phyloP scores from a whole-genome alignment of 2,888 invertebrate species.

The Gisinianus flammeolus region DNA sequence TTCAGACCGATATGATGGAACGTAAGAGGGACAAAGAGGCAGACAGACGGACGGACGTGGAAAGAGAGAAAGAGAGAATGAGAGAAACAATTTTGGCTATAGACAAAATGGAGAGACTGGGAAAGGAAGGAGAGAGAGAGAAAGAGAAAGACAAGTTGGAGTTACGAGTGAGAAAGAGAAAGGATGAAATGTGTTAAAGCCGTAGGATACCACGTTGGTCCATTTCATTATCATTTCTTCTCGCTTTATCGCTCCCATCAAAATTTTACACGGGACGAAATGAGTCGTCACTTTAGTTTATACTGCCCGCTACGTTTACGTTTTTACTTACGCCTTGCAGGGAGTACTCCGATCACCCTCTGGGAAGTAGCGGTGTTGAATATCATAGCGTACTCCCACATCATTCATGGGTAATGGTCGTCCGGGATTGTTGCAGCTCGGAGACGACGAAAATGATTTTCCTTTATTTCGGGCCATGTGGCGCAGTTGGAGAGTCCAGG shows the following conservation, averaged over 20 bases:
- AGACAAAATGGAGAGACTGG: neutral
- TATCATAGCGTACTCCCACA: constrained; percentile 70
- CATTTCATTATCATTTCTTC: constrained; percentile 48
- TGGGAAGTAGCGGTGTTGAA: constrained; percentile 78
- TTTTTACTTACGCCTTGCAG: constrained; percentile 74
- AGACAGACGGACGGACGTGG: neutral
- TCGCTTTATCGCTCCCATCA: constrained; percentile 42
- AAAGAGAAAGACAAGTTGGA: neutral
- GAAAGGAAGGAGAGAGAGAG: neutral
- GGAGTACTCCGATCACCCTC: constrained; percentile 78
- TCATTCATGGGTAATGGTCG: constrained; percentile 80
- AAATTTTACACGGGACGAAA: constrained; percentile 40
- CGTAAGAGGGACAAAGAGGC: neutral
- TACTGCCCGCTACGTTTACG: neutral
- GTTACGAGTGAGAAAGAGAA: neutral
- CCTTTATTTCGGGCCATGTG: constrained; percentile 85
- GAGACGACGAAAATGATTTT: constrained; percentile 55
- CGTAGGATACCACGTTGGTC: neutral
- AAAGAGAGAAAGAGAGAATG: neutral
- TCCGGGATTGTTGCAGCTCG: constrained; percentile 70
- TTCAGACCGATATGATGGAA: neutral
- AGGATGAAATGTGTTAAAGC: neutral
- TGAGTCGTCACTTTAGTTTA: constrained; percentile 26
- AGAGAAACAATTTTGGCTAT: neutral
- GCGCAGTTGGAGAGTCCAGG: constrained; percentile 89